Base-by-base conservation (phyloP, 2,797 vertebrate genomes). In the Sebastes oblongus region DNA sequence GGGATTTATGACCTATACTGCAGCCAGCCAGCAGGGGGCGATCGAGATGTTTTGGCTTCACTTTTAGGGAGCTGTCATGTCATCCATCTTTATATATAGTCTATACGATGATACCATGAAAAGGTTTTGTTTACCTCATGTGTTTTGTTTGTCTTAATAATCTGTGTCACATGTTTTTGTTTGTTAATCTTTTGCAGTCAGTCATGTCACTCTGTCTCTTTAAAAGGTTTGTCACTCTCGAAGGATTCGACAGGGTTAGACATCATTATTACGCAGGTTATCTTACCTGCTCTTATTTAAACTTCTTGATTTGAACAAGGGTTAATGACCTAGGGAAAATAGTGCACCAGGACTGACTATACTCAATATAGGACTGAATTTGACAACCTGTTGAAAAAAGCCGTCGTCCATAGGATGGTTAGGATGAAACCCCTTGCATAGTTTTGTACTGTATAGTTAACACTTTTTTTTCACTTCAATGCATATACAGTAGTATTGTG, bases 401-500 rank as follows among this genome's bases (percentile, higher is more conserved):
- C 20, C 9, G 27, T 75, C 30, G 8, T 56, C 75, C 7, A 42
- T 59, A 36, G 56, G 81, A 77, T 76, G 66, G 42, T 78, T 55
- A 69, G 27, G 58, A 69, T 77, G 7, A 78, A 82, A 80, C 72
- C 67, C 65, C 34, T 58, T 69, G 46, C 70, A 30, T 85, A 79
- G 78, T 87, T 92, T 88, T 89, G 77, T 90, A 88, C 84, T 90
- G 89, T 92, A 86, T 83, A 79, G 66, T 86, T 79, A 82, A 85
- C 82, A 78, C 59, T 70, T 84, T 86, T 86, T 81, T 83, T 69
- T 76, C 81, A 85, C 75, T 78, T 84, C 62, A 75, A 5, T 85
- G 67, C 87, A 89, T 78, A 86, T 86, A 68, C 50, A 85, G 42
- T 84, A 80, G 66, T 89, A 58, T 83, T 5, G 22, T 75, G 80